phyloP scores from a whole-genome alignment of 2,113 vertebrate species.

The Corythaeola cristata region DNA sequence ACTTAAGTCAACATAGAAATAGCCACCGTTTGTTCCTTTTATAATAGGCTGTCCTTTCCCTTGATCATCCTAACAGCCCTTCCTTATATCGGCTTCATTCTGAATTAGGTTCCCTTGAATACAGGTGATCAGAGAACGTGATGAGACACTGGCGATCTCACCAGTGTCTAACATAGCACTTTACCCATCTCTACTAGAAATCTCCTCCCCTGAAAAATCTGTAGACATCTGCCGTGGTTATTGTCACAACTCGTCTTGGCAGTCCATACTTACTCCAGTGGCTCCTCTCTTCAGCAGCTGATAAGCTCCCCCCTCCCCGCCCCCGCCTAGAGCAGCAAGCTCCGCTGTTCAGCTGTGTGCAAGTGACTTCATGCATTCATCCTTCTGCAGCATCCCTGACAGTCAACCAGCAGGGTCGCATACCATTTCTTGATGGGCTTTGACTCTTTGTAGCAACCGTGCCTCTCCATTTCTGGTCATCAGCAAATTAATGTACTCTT shows the following conservation, averaged over 20 bases:
- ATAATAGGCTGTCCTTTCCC: background rate
- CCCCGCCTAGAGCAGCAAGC: background rate
- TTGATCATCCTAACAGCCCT: background rate
- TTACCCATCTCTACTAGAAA: background rate
- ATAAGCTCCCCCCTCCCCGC: background rate
- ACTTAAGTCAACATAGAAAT: background rate
- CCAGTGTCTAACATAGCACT: background rate
- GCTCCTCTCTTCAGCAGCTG: background rate
- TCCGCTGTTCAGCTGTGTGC: background rate
- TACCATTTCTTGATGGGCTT: background rate
- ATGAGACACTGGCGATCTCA: background rate
- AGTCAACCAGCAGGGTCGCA: background rate
- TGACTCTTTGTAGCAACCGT: background rate
- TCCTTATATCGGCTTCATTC: background rate
- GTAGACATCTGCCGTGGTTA: background rate
- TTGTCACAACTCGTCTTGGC: background rate
- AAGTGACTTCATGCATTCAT: fast-evolving
- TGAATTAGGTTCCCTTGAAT: background rate
- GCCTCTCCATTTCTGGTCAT: background rate
- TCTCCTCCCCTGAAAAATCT: background rate
- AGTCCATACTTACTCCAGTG: background rate
- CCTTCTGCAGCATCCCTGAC: background rate
- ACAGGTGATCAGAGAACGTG: background rate
- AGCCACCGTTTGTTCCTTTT: background rate
- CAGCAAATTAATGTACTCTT: background rate